These are phyloP conservation scores for Dyspetes luteomarginatus DNA, from an alignment of 2,888 invertebrate genomes.

Conservation along the genomic window DNA sequence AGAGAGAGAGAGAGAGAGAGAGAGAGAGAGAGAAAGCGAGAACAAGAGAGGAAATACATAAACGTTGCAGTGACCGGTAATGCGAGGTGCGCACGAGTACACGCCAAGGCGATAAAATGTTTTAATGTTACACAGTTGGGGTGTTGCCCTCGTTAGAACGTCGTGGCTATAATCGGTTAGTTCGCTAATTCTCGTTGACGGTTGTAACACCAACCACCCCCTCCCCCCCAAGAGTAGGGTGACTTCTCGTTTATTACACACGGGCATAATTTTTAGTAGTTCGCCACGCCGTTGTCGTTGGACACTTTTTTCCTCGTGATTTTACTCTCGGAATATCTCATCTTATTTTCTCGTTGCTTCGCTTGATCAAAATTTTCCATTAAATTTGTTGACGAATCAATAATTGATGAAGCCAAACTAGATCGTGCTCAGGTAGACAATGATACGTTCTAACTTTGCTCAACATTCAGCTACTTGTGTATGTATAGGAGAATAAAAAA, in stretches of 20 bases:
- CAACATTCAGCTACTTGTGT: background rate
- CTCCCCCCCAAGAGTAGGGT: constrained; percentile 54
- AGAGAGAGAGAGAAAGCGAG: no score
- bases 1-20: no score
- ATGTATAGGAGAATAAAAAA: constrained; percentile 12
- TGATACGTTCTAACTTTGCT: constrained; percentile 9
- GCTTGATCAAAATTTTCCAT: background rate
- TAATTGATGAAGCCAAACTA: constrained; percentile 24
- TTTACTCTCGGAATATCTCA: background rate
- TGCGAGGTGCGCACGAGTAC: constrained; percentile 38
- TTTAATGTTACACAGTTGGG: constrained; percentile 57
- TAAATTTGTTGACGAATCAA: constrained; percentile 7
- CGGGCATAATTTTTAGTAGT: constrained; percentile 61
- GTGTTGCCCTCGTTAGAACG: constrained; percentile 68
- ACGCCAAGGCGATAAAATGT: constrained; percentile 62
- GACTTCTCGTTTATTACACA: constrained; percentile 64
- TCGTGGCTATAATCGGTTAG: constrained; percentile 66
- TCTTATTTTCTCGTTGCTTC: background rate
- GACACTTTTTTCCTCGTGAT: background rate
- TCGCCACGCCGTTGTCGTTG: background rate
- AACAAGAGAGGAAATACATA: no score
- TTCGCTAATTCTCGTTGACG: constrained; percentile 49
- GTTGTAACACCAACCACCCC: constrained; percentile 27
- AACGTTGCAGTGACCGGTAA: constrained; percentile 24
- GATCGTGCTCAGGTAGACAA: background rate